These are phyloP conservation scores for Anthopleura sola DNA, from an alignment of 64 coral and sea anemone species.

Conservation along the genomic window DNA sequence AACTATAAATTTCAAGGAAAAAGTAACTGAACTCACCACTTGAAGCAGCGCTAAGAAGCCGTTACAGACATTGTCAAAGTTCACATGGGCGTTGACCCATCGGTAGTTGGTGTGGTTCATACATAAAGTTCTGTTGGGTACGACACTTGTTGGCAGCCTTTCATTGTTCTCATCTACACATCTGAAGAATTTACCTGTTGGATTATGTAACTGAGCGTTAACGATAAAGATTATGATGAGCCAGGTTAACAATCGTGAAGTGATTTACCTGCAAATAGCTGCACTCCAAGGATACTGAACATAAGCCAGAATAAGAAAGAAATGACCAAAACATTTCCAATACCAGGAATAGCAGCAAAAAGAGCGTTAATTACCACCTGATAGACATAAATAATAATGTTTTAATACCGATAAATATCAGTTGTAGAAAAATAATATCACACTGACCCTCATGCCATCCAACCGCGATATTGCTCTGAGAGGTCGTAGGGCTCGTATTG, in stretches of 20 bases:
- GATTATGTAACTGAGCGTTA: not conserved
- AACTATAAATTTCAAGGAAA: not conserved
- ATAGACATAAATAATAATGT: not conserved
- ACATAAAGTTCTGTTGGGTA: constrained; percentile 56
- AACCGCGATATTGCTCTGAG: constrained; percentile 62
- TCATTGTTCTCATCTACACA: constrained; percentile 52
- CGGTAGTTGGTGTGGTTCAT: constrained; percentile 29
- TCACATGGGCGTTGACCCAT: constrained; percentile 64
- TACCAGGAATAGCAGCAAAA: constrained; percentile 76
- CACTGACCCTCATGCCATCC: constrained; percentile 71
- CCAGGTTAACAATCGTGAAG: not conserved
- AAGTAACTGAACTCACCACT: constrained; percentile 44
- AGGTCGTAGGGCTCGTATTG: constrained; percentile 58
- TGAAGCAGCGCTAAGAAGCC: constrained; percentile 73
- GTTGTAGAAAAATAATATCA: not conserved
- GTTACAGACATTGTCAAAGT: constrained; percentile 82
- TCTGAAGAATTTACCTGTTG: constrained; percentile 56
- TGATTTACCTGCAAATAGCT: constrained; percentile 79
- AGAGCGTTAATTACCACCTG: constrained; percentile 88
- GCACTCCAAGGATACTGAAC: constrained; percentile 84
- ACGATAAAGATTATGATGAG: not conserved
- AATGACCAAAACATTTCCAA: constrained; percentile 72
- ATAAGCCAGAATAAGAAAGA: constrained; percentile 84
- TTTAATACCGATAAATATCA: not conserved
- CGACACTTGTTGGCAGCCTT: constrained; percentile 30